Conservation (phyloP, 2,888 invertebrate species). For the Temnothorax ravouxi region DNA sequence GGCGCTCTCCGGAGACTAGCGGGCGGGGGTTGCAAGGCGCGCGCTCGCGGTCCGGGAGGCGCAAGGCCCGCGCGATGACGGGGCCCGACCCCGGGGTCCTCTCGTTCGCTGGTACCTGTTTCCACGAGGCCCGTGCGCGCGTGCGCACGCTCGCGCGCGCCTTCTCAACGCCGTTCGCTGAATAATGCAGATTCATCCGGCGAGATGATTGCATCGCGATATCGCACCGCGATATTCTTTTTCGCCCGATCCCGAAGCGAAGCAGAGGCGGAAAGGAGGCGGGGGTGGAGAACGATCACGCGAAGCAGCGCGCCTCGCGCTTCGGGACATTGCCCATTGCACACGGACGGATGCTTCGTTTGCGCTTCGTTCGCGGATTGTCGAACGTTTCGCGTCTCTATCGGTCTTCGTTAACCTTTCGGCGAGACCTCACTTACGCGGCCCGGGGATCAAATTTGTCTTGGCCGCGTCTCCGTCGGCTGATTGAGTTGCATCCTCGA, state of each 20-base stretch:
- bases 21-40: slow-evolving; percentile 72
- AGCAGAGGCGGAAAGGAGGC: neutral
- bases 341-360: slow-evolving; percentile 27
- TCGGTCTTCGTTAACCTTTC: slow-evolving; percentile 57
- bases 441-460: slow-evolving; percentile 29
- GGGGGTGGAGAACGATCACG: slow-evolving; percentile 18
- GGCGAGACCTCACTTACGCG: slow-evolving; percentile 20
- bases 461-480: slow-evolving; percentile 12
- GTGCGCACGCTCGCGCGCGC: slow-evolving; percentile 37
- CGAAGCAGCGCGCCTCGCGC: slow-evolving; percentile 29
- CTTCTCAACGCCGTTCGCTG: slow-evolving; percentile 63
- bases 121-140: slow-evolving; percentile 42
- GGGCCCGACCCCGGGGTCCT: slow-evolving; percentile 45
- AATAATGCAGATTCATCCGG: slow-evolving; percentile 82
- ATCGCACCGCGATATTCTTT: slow-evolving; percentile 63
- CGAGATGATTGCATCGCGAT: slow-evolving; percentile 82
- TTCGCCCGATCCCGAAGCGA: slow-evolving; percentile 20
- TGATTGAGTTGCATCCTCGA: slow-evolving; percentile 33
- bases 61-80: slow-evolving; percentile 64
- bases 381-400: slow-evolving; percentile 54
- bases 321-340: slow-evolving; percentile 25
- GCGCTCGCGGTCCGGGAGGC: slow-evolving; percentile 29
- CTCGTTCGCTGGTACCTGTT: slow-evolving; percentile 54
- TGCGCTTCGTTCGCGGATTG: slow-evolving; percentile 45
- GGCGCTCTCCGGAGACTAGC: slow-evolving; percentile 66